Evolutionary conservation across 2,888 invertebrate species (phyloP), one percentile per base, ranked within the genome.

Genomic region (Lycia hirtaria): DNA sequence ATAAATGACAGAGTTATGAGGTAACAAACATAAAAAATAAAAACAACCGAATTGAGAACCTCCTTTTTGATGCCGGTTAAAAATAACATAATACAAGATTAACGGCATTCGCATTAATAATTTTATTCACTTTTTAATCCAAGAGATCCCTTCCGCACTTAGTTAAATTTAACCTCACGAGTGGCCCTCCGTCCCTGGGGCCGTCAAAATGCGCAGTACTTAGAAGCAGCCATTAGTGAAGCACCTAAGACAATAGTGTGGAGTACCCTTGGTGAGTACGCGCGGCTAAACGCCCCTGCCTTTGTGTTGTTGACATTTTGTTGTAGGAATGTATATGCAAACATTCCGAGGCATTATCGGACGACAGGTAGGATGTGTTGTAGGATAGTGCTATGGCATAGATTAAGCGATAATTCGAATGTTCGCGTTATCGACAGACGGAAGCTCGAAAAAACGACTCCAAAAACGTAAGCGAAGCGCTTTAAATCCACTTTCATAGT

Each of bases 201-300:
- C 52, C 45, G 44, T 30, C 26, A 32, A 41, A 59, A 47, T 48
- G 52, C 52, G 22, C 57, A 48, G 44, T 14, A 37, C 44, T 68
- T 72, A 75, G 72, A 75, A 64, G 58, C 73, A 70, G 67, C 66
- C 73, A 75, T 75, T 73, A 62, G 44, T 55, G 45, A 67, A 69
- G 65, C 67, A 65, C 62, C 59, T 72, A 74, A 77, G 75, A 78
- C 76, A 77, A 78, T 71, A 68, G 68, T 51, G 20, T 50, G 20
- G 40, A 60, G 65, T 44, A 56, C 67, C 66, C 71, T 71, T 56
- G 37, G 26, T 51, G 61, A 69, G 67, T 73, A 73, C 72, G 71
- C 61, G 62, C 65, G 60, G 58, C 48, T 51, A 65, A 56, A 55
- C 47, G 67, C 40, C 70, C 68, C 62, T 62, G 52, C 20, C 32